Evolutionary conservation across 2,113 vertebrate genomes (phyloP).

Genomic region (Forbesichthys agassizii): DNA sequence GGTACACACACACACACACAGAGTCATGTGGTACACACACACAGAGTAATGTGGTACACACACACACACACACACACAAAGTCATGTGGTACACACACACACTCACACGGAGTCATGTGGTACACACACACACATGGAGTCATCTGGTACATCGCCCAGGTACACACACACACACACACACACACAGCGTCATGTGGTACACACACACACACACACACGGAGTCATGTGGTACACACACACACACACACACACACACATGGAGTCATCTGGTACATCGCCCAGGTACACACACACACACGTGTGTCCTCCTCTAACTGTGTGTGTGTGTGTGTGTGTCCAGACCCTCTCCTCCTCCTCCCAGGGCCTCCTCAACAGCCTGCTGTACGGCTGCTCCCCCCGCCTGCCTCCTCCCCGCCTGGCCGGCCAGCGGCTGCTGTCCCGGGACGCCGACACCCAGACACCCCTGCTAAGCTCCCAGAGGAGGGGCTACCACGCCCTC

Average conservation of each 20-base stretch:
- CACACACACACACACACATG: conserved; percentile 1
- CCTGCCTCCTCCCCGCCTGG: conserved; percentile 55
- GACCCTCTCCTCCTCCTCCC: conserved; percentile 87
- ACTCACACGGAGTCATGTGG: too few relatives aligned
- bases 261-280: too few relatives aligned
- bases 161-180: neutral
- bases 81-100: too few relatives aligned
- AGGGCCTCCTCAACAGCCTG: conserved; percentile 88
- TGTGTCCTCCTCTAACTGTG: too few relatives aligned
- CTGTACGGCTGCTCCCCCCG: conserved; percentile 85
- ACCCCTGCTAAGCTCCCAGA: conserved; percentile 87
- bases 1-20: neutral
- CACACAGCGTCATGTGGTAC: too few relatives aligned
- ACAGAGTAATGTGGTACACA: neutral
- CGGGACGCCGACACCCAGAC: conserved; percentile 87
- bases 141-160: conserved; percentile 1
- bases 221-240: too few relatives aligned
- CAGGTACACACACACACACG: neutral
- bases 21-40: too few relatives aligned
- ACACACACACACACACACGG: neutral
- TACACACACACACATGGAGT: neutral
- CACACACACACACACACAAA: neutral
- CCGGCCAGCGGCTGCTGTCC: conserved; percentile 60
- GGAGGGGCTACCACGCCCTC: conserved; percentile 70
- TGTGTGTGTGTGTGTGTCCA: conserved; percentile 40